A percentile compares a stretch with the other conserved stretches of the same genome.
Conservation (phyloP, 2,888 invertebrate genomes). For the Dioctria linearis region DNA sequence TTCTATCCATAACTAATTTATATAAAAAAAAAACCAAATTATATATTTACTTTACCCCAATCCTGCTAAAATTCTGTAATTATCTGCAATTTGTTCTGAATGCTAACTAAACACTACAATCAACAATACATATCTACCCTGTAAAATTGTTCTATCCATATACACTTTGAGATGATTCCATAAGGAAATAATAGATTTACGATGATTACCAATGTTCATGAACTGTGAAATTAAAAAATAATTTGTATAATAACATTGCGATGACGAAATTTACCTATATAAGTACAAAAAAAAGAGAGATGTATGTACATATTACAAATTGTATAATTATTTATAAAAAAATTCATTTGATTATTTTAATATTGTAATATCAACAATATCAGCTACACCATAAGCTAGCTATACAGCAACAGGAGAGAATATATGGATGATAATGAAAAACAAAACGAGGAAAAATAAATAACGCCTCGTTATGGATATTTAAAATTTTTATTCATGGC, state of each 20-base stretch:
- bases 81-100: no score
- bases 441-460: slow-evolving; percentile 14
- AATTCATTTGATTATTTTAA: neutral
- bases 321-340: neutral
- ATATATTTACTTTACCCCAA: no score
- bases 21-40: no score
- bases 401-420: neutral
- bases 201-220: neutral
- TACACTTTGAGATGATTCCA: no score
- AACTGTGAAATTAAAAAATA: slow-evolving; percentile 22
- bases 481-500: slow-evolving; percentile 19
- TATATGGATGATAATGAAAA: neutral
- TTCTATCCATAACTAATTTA: no score
- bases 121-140: no score
- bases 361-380: neutral
- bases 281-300: neutral
- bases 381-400: no score
- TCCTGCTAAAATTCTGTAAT: no score
- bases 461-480: slow-evolving; percentile 14
- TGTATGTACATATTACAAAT: no score
- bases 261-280: neutral
- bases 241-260: neutral
- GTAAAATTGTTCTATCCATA: no score
- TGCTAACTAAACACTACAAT: no score
- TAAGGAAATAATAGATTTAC: no score